Base-by-base conservation (phyloP, 2,888 invertebrate genomes). In the Cenopis cana region DNA sequence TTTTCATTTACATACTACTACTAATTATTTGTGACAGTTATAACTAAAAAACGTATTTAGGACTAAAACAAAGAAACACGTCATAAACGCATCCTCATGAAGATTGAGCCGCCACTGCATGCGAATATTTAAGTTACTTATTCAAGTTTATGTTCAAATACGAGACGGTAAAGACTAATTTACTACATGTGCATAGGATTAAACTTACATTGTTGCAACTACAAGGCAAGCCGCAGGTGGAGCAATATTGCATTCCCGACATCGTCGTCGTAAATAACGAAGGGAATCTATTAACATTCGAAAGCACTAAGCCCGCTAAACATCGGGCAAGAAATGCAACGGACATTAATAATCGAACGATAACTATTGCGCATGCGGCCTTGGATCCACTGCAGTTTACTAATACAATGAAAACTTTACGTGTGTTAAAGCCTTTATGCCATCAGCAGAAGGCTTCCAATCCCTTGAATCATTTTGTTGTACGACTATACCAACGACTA, bases 311-410 rank as follows among this genome's bases (percentile, higher is more conserved):
- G 66, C 68, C 52, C 41, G 52, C 66, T 60, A 41, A 66, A 66
- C 60, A 61, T 60, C 38, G 46, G 55, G 29, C 66, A 38, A 71
- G 60, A 61, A 71, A 61, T 56, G 66, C 66, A 65, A 59, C 57
- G 59, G 68, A 70, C 57, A 73, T 67, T 72, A 57, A 68, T 69
- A 69, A 80, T 76, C 66, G 56, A 36, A 62, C 74, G 75, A 79
- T 79, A 81, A 77, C 73, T 76, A 79, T 77, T 79, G 77, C 79
- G 78, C 65, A 74, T 73, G 62, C 72, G 76, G 77, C 83, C 82
- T 82, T 82, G 76, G 71, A 69, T 74, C 73, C 68, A 76, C 68
- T 76, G 73, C 73, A 75, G 71, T 71, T 66, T 14, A 61, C n/a
- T 12, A 55, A 55, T 2, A 55, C 55, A 20, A 41, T 12, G 18